phyloP scores from a whole-genome alignment of 92 coral and sea anemone genomes.

The Blastomussa wellsi region DNA sequence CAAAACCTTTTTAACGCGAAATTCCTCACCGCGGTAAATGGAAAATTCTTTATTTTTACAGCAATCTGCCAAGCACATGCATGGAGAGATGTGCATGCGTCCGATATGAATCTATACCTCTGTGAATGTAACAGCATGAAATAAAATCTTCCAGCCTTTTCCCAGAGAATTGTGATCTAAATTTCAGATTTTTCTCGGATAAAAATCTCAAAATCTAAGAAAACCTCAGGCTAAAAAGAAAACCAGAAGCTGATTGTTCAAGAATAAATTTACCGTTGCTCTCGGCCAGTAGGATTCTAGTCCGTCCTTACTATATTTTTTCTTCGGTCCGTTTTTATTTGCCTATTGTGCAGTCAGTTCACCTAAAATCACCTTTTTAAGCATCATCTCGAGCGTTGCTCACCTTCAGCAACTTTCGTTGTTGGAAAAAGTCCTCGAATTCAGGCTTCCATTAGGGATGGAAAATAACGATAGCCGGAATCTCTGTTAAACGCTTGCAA shows the following conservation, averaged over 20 bases:
- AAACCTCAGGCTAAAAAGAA: neutral
- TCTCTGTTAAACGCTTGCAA: neutral
- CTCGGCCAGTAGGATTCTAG: no score
- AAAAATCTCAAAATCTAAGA: neutral
- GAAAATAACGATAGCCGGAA: neutral
- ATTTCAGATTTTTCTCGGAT: neutral
- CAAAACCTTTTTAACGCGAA: neutral
- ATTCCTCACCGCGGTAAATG: conserved; percentile 17
- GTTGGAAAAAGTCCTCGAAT: neutral
- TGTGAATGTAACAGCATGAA: neutral
- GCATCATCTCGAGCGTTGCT: no score
- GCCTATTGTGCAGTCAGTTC: no score
- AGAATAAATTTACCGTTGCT: no score
- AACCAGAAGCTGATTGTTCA: no score
- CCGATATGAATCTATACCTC: neutral
- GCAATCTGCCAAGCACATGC: neutral
- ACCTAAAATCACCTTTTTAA: no score
- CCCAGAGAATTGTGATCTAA: neutral
- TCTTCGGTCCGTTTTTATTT: no score
- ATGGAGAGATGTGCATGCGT: neutral
- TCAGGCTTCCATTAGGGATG: neutral
- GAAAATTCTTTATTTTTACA: conserved; percentile 21
- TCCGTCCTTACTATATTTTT: no score
- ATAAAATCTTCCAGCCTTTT: neutral
- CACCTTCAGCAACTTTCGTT: no score